These are phyloP conservation scores for Heliangelus exortis DNA, from an alignment of 2,797 vertebrate genomes.

Conservation along the genomic window DNA sequence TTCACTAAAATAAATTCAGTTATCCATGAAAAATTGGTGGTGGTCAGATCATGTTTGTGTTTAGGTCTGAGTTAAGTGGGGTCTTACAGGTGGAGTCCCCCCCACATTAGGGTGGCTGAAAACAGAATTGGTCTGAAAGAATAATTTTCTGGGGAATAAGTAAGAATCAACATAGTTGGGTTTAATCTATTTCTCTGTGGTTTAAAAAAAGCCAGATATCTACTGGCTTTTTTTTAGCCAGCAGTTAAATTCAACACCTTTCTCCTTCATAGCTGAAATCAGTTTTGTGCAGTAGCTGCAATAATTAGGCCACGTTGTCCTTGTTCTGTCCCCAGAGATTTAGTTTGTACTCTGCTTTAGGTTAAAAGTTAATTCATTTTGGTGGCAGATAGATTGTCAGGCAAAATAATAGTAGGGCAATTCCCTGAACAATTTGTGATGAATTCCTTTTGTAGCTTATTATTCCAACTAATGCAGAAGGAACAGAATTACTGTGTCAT, in stretches of 20 bases:
- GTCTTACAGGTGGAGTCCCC: background rate
- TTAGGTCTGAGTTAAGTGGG: background rate
- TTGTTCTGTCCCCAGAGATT: conserved; percentile 49
- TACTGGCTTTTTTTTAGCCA: background rate
- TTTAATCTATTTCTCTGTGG: background rate
- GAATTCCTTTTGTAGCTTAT: conserved; percentile 28
- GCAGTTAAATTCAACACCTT: background rate
- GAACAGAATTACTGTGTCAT: background rate
- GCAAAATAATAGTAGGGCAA: conserved; percentile 61
- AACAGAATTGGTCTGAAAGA: background rate
- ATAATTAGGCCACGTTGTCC: conserved; percentile 65
- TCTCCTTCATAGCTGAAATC: conserved; percentile 30
- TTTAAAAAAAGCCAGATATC: background rate
- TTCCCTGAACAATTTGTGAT: conserved; percentile 58
- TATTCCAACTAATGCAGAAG: conserved; percentile 23
- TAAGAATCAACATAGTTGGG: background rate
- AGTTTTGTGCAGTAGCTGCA: conserved; percentile 45
- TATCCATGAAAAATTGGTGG: background rate
- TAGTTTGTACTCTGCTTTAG: conserved; percentile 34
- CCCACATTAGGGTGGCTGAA: background rate
- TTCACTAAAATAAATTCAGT: background rate
- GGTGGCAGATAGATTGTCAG: conserved; percentile 64
- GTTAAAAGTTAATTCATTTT: conserved; percentile 73
- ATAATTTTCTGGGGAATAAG: background rate
- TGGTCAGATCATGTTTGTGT: background rate